Conservation (phyloP, 1,140 invertebrate species). For the Telenomus remus region DNA sequence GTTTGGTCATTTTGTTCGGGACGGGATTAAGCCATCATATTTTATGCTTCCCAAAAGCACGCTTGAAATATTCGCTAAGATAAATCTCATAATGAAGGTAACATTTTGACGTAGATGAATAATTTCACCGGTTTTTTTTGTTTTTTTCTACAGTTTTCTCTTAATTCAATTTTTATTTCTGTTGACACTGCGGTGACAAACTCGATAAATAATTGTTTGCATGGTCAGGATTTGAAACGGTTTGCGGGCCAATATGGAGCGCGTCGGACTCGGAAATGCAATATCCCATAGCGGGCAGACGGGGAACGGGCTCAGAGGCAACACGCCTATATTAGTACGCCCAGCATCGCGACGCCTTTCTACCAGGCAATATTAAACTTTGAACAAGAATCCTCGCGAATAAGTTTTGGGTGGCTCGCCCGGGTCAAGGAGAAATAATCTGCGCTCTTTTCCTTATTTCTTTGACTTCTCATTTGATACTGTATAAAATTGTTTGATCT, state of each 20-base stretch:
- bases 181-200: slow-evolving; percentile 6
- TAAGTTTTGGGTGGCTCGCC: slow-evolving; percentile 52
- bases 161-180: slow-evolving; percentile 30
- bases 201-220: slow-evolving; percentile 37
- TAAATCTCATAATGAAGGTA: slow-evolving; percentile 35
- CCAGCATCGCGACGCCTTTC: slow-evolving; percentile 50
- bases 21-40: slow-evolving; percentile 31
- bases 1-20: slow-evolving; percentile 11
- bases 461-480: slow-evolving; percentile 36
- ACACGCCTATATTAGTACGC: slow-evolving; percentile 49
- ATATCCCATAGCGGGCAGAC: slow-evolving; percentile 37
- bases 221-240: slow-evolving; percentile 20
- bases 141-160: background rate
- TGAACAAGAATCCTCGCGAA: slow-evolving; percentile 52
- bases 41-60: slow-evolving; percentile 34
- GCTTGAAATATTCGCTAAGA: slow-evolving; percentile 15
- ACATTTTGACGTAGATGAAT: no score
- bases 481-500: slow-evolving; percentile 52
- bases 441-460: slow-evolving; percentile 46
- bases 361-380: slow-evolving; percentile 55
- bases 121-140: no score
- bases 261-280: slow-evolving; percentile 46
- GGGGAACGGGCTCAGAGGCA: slow-evolving; percentile 34
- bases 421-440: slow-evolving; percentile 57
- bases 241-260: slow-evolving; percentile 34